Base-by-base conservation (phyloP, 2,113 vertebrate species). In the Rhea americana region DNA sequence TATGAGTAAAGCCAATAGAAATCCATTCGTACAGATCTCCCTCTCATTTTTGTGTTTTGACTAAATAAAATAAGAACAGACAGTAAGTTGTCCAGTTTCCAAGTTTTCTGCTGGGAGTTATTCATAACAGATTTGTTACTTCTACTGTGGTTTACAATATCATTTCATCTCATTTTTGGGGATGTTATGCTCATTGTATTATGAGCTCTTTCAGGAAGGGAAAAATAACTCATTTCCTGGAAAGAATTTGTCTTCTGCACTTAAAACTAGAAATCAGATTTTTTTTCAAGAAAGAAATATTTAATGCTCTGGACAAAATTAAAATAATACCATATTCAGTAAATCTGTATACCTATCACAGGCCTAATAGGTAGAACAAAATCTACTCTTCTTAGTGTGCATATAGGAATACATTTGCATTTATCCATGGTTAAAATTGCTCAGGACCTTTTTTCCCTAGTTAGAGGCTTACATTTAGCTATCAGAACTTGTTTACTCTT, bases 21-120 rank as follows among this genome's bases (percentile, higher is more conserved):
- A 80, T 75, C 61, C 53, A 83, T 53, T 50, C 11, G 4, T 39
- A 41, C 32, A 62, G 43, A 55, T 45, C 43, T 72, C n/a, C 62
- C 41, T 73, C 56, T 80, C 24, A 8, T 86, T 79, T 91, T 77
- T 92, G 82, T 85, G 13, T 84, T 89, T 41, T 47, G 53, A 72
- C 20, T 78, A 75, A 37, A 15, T 75, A 61, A 85, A 95, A 70
- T 85, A 65, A 78, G 75, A 95, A 28, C 45, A 50, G 83, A 65
- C 81, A 86, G 70, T 53, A 56, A 73, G 50, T 82, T 97, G 65
- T 93, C 82, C 58, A 59, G 21, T 90, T 95, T 95, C 91, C 93
- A 93, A n/a, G 65, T 65, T 89, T 95, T 93, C 53, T 92, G 22
- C 39, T 91, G 78, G 85, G 71, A 95, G 68, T 89, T 91, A 72